Base-by-base conservation (phyloP, 2,113 vertebrate genomes). In the Nipponia nippon region DNA sequence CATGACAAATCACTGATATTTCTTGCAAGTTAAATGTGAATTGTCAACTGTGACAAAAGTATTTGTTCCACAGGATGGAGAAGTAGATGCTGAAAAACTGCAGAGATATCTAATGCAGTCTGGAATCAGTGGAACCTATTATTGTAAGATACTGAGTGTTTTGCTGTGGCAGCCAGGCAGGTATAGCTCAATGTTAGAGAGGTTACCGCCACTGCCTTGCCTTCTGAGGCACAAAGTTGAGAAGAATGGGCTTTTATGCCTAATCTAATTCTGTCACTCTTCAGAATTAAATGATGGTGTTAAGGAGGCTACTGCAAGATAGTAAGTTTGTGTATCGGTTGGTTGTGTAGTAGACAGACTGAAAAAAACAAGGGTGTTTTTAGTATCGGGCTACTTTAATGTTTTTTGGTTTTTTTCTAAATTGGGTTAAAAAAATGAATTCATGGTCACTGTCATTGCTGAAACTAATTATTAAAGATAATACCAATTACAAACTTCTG, bases 11-110 rank as follows among this genome's bases (percentile, higher is more conserved):
- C 40, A 88, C 19, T 46, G 30, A 30, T 30, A 18, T 36, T 79
- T 72, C 72, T 61, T 91, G 40, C 50, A 42, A 40, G 46, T 79
- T 69, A 26, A 80, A 40, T 95, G 83, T 73, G 63, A 69, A 56
- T 69, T 85, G n/a, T 63, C 21, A 82, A 9, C 27, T 25, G 30
- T 90, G 90, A 79, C 42, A 82, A 20, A 9, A 36, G 19, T 46
- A n/a, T 65, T 77, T 97, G 79, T 93, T 96, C 69, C 94, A 81
- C 90, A 99, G 99, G 98, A 99, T 71, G 99, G 99, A 18, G 99
- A 99, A 97, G 96, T 99, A 26, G 99, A 99, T 93, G 98, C 98
- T 3, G 98, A 99, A 87, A 99, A 99, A 83, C 98, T 99, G 47
- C 99, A 99, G 97, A 98, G 97, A 93, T 99, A 98, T 95, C 98